phyloP scores from a whole-genome alignment of 2,888 invertebrate genomes.

The Masnerella sp. region DNA sequence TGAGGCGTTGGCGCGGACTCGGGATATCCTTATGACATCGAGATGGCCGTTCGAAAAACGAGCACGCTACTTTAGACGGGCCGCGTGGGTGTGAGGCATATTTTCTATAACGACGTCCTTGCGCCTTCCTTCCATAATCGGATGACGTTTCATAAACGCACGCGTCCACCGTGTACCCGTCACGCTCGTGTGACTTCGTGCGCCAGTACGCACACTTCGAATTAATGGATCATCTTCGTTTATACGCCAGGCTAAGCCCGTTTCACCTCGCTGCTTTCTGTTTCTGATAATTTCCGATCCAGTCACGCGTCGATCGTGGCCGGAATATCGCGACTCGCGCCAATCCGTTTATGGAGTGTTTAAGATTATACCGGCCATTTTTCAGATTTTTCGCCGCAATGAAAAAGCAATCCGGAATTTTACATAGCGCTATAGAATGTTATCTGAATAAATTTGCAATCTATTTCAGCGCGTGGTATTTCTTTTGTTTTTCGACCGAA shows the following conservation, averaged over 20 bases:
- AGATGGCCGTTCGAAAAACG: constrained; percentile 57
- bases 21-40: constrained; percentile 61
- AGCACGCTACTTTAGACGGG: constrained; percentile 61
- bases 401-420: not conserved
- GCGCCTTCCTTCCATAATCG: constrained; percentile 65
- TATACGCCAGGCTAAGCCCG: constrained; percentile 47
- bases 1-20: constrained; percentile 25
- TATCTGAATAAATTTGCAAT: constrained; percentile 1
- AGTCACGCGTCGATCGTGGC: constrained; percentile 51
- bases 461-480: not conserved
- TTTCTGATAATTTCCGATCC: constrained; percentile 56
- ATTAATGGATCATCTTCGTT: constrained; percentile 59
- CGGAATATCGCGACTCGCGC: constrained; percentile 37
- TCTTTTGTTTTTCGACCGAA: not conserved
- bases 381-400: constrained; percentile 4
- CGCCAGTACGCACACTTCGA: constrained; percentile 50
- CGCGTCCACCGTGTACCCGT: constrained; percentile 59
- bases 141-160: constrained; percentile 65
- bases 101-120: constrained; percentile 68
- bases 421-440: not conserved
- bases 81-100: constrained; percentile 60
- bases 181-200: constrained; percentile 62
- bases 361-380: constrained; percentile 16
- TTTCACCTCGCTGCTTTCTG: constrained; percentile 55
- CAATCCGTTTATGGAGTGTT: constrained; percentile 8